Evolutionary conservation across 2,888 invertebrate species (phyloP), one percentile per base, ranked within the genome.

Genomic region (Dorcus hopei): DNA sequence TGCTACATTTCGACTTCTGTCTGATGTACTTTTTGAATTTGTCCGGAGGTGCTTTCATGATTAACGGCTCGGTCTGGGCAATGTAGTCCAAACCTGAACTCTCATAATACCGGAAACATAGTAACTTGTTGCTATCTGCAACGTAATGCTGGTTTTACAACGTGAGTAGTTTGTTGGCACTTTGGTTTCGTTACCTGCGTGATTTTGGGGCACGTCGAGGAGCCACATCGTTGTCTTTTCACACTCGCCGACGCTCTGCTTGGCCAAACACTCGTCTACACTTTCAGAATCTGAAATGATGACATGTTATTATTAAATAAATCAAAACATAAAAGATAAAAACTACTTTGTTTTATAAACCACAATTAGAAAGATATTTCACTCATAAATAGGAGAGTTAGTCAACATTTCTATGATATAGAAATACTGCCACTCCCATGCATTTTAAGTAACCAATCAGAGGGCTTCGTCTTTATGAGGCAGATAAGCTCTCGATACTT

Each of bases 71-170:
- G 8, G 86, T 84, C 76, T 87, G 85, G 61, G 86, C 87, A 65
- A 84, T 80, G 73, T 86, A 86, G 68, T 86, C 84, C 68, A 86
- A 81, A 62, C 82, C 83, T 59, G 85, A 80, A 65, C 85, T 85
- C 77, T 85, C 85, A 79, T 86, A 87, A 78, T 87, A 88, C 52
- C 87, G 87, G 76, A 88, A 87, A 74, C 87, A 87, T 65, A 87
- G 80, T 64, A 87, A 80, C 74, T 86, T 87, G 74, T 87, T 33
- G 26, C 26, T 33, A 33, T 33, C 26, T 33, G 6, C 87, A 87
- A 82, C 62, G 85, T 84, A 60, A 61, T 52, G 60, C 57, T 63
- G 57, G 41, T 43, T 57, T 57, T 19, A 52, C 40, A 52, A 41
- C 7, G 57, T 56, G 56, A 50, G 38, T 43, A 51, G 14, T 19